phyloP scores from a whole-genome alignment of 2,113 vertebrate genomes.

The Lampris incognitus region DNA sequence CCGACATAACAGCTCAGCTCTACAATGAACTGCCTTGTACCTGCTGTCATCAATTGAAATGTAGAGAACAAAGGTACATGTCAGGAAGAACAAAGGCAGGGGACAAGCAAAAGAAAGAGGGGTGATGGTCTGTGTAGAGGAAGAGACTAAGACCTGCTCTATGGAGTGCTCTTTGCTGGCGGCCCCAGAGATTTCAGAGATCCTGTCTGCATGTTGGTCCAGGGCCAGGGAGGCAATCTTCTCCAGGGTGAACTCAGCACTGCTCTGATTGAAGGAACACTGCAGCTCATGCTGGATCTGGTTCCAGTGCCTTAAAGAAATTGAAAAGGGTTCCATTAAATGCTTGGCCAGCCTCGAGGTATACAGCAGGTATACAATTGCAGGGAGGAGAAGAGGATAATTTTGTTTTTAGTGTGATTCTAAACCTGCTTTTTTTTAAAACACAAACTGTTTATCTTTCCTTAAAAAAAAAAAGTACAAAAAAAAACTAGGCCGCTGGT shows the following conservation, averaged over 20 bases:
- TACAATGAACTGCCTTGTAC: slow-evolving; percentile 6
- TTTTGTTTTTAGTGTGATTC: too few species aligned
- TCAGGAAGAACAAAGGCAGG: not conserved
- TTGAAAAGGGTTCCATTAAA: not conserved
- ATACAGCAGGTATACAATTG: not conserved
- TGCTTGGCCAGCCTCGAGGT: not conserved
- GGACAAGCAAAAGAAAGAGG: slow-evolving; percentile 5
- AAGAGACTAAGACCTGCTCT: slow-evolving; percentile 81
- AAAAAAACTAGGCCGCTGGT: slow-evolving; percentile 45
- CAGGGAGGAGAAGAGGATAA: not conserved
- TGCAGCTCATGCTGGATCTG: slow-evolving; percentile 85
- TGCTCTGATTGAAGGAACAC: slow-evolving; percentile 81
- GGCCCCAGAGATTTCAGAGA: slow-evolving; percentile 85
- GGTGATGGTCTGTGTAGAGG: not conserved
- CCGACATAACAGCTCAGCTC: not conserved
- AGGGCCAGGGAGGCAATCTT: slow-evolving; percentile 85
- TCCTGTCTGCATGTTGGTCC: slow-evolving; percentile 83
- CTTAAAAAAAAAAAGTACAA: slow-evolving; percentile 21
- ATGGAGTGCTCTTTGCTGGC: slow-evolving; percentile 90
- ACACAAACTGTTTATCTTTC: slow-evolving; percentile 10
- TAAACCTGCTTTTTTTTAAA: not conserved
- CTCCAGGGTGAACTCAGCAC: slow-evolving; percentile 86
- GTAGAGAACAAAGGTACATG: slow-evolving; percentile 18
- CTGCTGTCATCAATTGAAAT: not conserved
- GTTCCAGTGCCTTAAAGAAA: slow-evolving; percentile 86